Evolutionary conservation across 2,888 invertebrate species (phyloP), one percentile per base, ranked within the genome.

Genomic region (Trissolcus brochymenae): DNA sequence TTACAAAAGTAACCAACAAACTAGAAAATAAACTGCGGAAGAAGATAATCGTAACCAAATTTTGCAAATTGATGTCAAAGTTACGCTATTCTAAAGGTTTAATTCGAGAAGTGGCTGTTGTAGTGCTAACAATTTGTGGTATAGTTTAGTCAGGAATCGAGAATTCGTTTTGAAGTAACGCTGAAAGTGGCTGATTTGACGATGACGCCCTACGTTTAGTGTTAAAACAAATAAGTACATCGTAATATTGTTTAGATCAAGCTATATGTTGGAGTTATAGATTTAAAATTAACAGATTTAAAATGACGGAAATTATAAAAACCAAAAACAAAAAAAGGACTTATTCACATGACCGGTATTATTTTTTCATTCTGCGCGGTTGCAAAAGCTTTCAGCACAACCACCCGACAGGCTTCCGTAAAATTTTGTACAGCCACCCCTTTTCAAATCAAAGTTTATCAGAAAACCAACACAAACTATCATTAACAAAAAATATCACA

Each of bases 41-140:
- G 16, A 55, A 65, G 62, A 13, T 53, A 55, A 59, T 46, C 65
- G 51, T 55, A 76, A 53, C 40, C 16, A 53, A 61, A 59, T 67
- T 61, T 76, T 66, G 51, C 51, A 57, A 62, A 67, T 72, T 54
- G 55, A 68, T 68, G 72, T 68, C 51, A 71, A 61, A 76, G 53
- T 70, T 76, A 70, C 35, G 65, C 51, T 60, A 64, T 70, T 61
- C 50, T 53, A 59, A 56, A 55, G 7, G 61, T 71, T 76, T 68
- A 16, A 35, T 72, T 76, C 46, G 46, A 3, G 46, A 51, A 25
- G 29, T 75, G 57, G 56, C 54, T 56, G 41, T 70, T 53, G 56
- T 71, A 67, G 62, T 13, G 43, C 53, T 41, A 55, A 40, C 25
- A 49, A 43, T 46, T 29, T 19, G 35, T 43, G 11, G 46, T 46